Base-by-base conservation (phyloP, 2,113 vertebrate species). In the Anhinga anhinga region DNA sequence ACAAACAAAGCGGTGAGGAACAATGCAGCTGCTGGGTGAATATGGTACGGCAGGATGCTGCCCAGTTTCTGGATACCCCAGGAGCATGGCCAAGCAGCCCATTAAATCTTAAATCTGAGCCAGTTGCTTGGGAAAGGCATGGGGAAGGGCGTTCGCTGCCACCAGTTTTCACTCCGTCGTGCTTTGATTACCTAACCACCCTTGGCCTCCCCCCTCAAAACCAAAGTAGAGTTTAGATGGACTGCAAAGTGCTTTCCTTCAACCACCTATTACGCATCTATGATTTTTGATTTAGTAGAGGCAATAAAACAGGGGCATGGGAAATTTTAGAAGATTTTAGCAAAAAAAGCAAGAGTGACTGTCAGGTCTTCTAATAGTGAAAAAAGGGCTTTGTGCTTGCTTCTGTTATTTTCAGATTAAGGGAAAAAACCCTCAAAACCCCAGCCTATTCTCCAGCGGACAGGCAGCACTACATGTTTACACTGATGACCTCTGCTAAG, bases 1-100 rank as follows among this genome's bases (percentile, higher is more conserved):
- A 94, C 42, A 93, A 53, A 86, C 50, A 85, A 91, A 30, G 49
- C 0, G 11, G 62, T 96, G 91, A 94, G 91, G 66, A 88, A 65
- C 80, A 38, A 88, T 11, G 30, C 2, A 10, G 65, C 19, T 0
- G 5, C 74, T 1, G 10, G 72, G 77, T 81, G 50, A 97, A 47
- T 5, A 15, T 0, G 2, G 55, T 2, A 13, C 0, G 2, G 47
- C 0, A 8, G 71, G 22, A 66, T 53, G 38, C 70, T 67, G 50
- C 42, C 13, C 5, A 0, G 1, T 34, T 53, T 45, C 26, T 13
- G 8, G 47, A 14, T 13, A 63, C 7, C 25, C 29, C 1, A 1
- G n/a, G 56, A 82, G 22, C 17, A 32, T 1, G 15, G 74, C 65
- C 67, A 72, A 83, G 81, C 61, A 91, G 79, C 40, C 50, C 49